Evolutionary conservation across 2,888 invertebrate species (phyloP).

Genomic region (Labia minor): DNA sequence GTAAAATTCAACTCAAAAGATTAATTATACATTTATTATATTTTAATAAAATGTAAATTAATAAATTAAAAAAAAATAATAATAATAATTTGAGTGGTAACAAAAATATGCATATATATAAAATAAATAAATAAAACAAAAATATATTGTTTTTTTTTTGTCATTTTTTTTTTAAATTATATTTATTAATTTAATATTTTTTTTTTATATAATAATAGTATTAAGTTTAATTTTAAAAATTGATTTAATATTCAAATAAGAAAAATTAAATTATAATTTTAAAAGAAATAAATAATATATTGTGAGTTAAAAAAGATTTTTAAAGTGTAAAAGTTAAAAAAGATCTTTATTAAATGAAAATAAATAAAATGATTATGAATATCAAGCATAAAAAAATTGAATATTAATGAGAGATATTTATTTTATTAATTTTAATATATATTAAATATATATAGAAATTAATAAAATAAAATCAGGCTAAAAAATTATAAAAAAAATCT

Average conservation of each 20-base stretch:
- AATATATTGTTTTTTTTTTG: too few relatives aligned
- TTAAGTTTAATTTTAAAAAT: slow-evolving; percentile 21
- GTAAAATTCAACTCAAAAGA: background rate
- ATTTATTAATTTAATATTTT: too few relatives aligned
- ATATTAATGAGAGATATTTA: slow-evolving; percentile 15
- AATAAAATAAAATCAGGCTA: slow-evolving; percentile 8
- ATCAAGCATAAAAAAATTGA: background rate
- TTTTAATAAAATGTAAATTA: slow-evolving; percentile 19
- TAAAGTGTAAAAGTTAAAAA: background rate
- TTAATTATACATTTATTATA: background rate
- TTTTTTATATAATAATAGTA: too few relatives aligned
- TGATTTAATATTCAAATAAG: slow-evolving; percentile 16
- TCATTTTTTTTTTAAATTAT: too few relatives aligned
- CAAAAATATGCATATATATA: slow-evolving; percentile 23
- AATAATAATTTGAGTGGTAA: slow-evolving; percentile 23
- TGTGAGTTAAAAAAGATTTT: background rate
- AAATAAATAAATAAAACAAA: slow-evolving; percentile 29
- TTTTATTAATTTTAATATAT: background rate
- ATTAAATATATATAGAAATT: background rate
- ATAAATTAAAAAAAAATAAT: slow-evolving; percentile 29
- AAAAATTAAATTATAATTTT: slow-evolving; percentile 17
- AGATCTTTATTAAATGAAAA: background rate
- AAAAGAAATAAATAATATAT: slow-evolving; percentile 13
- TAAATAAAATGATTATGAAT: slow-evolving; percentile 14
- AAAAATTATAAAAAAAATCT: slow-evolving; percentile 15